Evolutionary conservation across 2,797 vertebrate species (phyloP).

Genomic region (Ctenopoma multispine): DNA sequence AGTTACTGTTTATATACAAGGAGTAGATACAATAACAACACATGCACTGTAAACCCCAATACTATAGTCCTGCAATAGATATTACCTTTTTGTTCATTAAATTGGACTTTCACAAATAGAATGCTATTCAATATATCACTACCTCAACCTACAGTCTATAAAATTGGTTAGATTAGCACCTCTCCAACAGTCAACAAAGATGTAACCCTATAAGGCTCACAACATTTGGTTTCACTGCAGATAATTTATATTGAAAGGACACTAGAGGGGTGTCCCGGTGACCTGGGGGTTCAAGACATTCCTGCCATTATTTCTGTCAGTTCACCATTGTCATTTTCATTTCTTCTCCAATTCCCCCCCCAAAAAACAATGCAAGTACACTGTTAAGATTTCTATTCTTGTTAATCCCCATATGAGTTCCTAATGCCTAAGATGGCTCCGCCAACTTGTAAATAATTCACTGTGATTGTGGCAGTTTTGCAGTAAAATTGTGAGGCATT

Average conservation of each 20-base stretch:
- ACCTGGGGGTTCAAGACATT: not conserved
- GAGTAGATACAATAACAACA: constrained; percentile 12
- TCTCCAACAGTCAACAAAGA: not conserved
- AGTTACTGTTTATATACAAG: constrained; percentile 20
- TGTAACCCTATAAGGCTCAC: not conserved
- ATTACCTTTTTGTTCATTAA: not conserved
- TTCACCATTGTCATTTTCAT: not conserved
- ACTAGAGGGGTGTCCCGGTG: not conserved
- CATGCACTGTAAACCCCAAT: not conserved
- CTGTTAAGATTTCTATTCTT: too few relatives aligned
- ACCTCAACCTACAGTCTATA: not conserved
- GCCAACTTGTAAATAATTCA: constrained; percentile 19
- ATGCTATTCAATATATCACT: not conserved
- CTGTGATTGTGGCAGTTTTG: constrained; percentile 1
- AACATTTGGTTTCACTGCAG: not conserved
- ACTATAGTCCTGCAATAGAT: not conserved
- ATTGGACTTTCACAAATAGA: not conserved
- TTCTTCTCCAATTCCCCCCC: too few relatives aligned
- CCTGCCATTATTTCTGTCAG: not conserved
- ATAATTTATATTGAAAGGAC: not conserved
- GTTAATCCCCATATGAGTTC: constrained; percentile 16
- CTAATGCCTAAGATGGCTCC: constrained; percentile 13
- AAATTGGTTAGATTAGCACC: not conserved
- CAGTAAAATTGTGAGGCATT: constrained; percentile 14
- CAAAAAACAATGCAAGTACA: too few relatives aligned